Percentiles rank a stretch among this genome's conserved stretches.
Evolutionary conservation across 2,888 invertebrate species (phyloP).

Genomic region (Trachelus troglodyta): DNA sequence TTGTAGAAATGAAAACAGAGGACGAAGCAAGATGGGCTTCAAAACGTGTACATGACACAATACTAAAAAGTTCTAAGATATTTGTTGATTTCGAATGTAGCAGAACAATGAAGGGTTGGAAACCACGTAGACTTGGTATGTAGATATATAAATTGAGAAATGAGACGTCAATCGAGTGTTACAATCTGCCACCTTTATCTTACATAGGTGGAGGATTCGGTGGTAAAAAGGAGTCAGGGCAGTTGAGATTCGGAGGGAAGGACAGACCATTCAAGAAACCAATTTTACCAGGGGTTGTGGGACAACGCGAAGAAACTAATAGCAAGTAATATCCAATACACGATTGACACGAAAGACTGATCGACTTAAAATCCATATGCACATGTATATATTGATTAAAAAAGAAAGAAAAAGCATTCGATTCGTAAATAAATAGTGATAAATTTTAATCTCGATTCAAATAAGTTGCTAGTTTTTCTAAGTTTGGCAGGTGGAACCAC

Average conservation of each 20-base stretch:
- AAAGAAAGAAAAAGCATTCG: neutral
- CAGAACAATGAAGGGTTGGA: conserved; percentile 81
- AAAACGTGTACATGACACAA: conserved; percentile 70
- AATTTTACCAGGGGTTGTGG: conserved; percentile 57
- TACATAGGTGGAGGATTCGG: conserved; percentile 83
- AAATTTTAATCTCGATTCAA: neutral
- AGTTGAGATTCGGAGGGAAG: conserved; percentile 86
- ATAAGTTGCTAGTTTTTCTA: neutral
- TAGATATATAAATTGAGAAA: neutral
- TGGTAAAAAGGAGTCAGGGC: conserved; percentile 87
- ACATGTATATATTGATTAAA: neutral
- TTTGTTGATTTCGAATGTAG: conserved; percentile 84
- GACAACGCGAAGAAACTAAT: neutral
- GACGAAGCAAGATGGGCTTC: conserved; percentile 74
- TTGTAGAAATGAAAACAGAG: conserved; percentile 81
- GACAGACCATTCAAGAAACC: conserved; percentile 82
- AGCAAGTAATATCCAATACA: neutral
- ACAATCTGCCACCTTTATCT: neutral
- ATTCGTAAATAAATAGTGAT: neutral
- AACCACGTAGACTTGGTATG: conserved; percentile 80
- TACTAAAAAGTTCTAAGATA: conserved; percentile 77
- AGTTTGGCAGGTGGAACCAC: neutral
- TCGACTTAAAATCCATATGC: neutral
- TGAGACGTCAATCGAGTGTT: neutral
- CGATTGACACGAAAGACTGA: neutral